phyloP scores from a whole-genome alignment of 2,797 vertebrate species.

The Melanotaenia trifasciata region DNA sequence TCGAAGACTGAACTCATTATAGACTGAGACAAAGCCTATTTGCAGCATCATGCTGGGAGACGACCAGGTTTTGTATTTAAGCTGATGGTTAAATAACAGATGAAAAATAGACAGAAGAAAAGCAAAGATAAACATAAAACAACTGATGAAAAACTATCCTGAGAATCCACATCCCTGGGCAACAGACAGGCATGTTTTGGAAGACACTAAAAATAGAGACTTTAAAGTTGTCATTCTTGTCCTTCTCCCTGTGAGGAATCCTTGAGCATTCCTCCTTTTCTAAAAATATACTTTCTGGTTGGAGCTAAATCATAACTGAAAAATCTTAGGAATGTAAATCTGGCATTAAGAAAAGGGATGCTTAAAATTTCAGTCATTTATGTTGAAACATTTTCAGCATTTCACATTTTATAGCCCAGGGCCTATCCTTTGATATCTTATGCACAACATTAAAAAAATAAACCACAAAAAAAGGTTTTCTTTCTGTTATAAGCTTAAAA shows the following conservation, averaged over 20 bases:
- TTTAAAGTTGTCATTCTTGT: conserved; percentile 30
- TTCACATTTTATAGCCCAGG: no score
- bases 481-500: neutral
- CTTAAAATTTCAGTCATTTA: conserved; percentile 5
- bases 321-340: conserved; percentile 49
- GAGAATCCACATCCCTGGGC: conserved; percentile 27
- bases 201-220: conserved; percentile 19
- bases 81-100: neutral
- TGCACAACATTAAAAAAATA: neutral
- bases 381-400: neutral
- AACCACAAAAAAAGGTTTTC: no score
- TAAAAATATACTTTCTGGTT: conserved; percentile 45
- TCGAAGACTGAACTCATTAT: no score
- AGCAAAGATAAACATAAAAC: neutral
- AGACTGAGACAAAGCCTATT: no score
- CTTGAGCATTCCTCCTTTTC: conserved; percentile 41
- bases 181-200: conserved; percentile 9
- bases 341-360: neutral
- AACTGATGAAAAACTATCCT: conserved; percentile 23
- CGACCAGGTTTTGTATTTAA: neutral
- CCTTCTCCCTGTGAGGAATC: conserved; percentile 32
- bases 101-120: neutral
- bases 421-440: neutral
- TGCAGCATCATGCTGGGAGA: no score
- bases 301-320: conserved; percentile 36